These are phyloP conservation scores for Atherinosoma microstoma DNA, from an alignment of 2,797 vertebrate genomes.

Conservation along the genomic window DNA sequence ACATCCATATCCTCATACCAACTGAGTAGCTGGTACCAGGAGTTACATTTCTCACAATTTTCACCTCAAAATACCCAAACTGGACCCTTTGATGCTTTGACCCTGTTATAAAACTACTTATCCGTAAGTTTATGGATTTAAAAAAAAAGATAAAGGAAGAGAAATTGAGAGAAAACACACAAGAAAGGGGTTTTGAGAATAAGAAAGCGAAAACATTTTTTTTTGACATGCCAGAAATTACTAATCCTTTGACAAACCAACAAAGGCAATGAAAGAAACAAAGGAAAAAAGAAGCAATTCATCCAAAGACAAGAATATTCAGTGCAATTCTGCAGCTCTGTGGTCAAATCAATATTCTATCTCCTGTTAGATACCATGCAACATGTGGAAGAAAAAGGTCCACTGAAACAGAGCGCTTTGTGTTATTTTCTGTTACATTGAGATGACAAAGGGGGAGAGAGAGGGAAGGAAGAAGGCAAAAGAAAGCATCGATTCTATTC, in stretches of 20 bases:
- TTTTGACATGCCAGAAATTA: not conserved
- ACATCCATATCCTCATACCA: not conserved
- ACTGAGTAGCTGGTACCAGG: conserved; percentile 13
- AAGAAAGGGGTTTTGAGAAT: not conserved
- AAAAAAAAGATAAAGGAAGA: not conserved
- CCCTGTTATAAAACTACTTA: conserved; percentile 18
- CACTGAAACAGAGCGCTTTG: conserved; percentile 7
- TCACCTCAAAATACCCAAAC: not conserved
- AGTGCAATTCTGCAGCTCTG: conserved; percentile 12
- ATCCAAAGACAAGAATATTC: conserved; percentile 21
- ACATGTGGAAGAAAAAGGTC: conserved; percentile 19
- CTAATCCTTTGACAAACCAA: not conserved
- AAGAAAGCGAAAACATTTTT: not conserved
- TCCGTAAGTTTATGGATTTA: conserved; percentile 2
- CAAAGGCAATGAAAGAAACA: not conserved
- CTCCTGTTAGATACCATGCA: conserved; percentile 23
- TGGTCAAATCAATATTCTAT: conserved; percentile 61
- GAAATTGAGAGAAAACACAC: not conserved
- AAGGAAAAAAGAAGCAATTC: conserved; percentile 11
- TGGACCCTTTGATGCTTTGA: conserved; percentile 13
- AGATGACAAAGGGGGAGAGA: conserved; percentile 32
- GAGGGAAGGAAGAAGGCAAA: conserved; percentile 17
- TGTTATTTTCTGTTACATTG: conserved; percentile 32
- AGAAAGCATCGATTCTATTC: conserved; percentile 2
- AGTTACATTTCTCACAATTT: conserved; percentile 25